Evolutionary conservation across 2,888 invertebrate genomes (phyloP), one percentile per base, ranked within the genome.

Genomic region (Tachina lurida): DNA sequence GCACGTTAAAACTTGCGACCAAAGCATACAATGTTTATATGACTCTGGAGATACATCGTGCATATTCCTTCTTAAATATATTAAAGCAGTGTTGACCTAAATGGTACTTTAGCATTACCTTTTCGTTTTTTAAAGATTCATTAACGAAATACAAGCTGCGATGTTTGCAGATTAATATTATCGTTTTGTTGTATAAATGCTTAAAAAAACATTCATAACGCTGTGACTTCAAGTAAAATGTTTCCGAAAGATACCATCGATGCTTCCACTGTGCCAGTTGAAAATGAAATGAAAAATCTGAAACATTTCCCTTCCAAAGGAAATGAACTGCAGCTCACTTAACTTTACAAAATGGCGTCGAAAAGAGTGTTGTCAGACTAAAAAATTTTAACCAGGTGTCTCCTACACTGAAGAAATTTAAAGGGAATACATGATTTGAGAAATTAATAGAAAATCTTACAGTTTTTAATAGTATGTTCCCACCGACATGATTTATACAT

Each of bases 1-100:
- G 95, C 95, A 95, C 95, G 92, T 89, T 79, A 89, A 77, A 90
- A 91, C 92, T 92, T 94, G 94, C 95, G 95, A 95, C 95, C 95
- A 94, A 94, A 93, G 93, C 90, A 88, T 90, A 91, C 92, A 91
- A 92, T 31, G 31, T 87, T 90, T 91, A 90, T 90, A 90, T 88
- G 90, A 92, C 92, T 91, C 94, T 94, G 95, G 95, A 95, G 95
- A 95, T 95, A 95, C 95, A 93, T 91, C 93, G 95, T 94, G 94
- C 94, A 86, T 47, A 89, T 0, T 31, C 0, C 56, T 17, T 49
- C n/a, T 2, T 45, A 41, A 3, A 39, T 1, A 45, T n/a, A 77
- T 77, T 60, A 76, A 54, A 77, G 0, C 9, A 17, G 13, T 43
- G 60, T 41, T 13, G 49, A n/a, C 7, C 63, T 63, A 2, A 58